Evolutionary conservation across 2,888 invertebrate genomes (phyloP).

Genomic region (Atrina japonica): DNA sequence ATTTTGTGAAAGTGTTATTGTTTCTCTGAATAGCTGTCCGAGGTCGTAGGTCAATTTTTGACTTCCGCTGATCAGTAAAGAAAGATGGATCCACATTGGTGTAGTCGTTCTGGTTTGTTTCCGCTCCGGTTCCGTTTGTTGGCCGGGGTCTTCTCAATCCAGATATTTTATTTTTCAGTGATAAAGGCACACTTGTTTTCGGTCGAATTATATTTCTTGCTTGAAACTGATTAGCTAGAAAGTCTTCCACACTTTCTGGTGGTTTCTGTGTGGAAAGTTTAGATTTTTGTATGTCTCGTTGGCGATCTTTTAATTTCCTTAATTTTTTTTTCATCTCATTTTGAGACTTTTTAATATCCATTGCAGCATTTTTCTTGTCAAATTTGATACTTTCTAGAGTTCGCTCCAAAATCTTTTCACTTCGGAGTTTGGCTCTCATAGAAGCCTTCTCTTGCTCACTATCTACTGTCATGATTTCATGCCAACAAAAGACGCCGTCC

Average conservation of each 20-base stretch:
- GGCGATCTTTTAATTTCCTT: constrained; percentile 25
- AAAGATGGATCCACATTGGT: constrained; percentile 31
- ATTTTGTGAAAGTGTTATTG: constrained; percentile 11
- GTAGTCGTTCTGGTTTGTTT: constrained; percentile 22
- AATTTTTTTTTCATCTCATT: constrained; percentile 35
- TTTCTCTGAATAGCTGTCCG: constrained; percentile 25
- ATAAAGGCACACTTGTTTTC: constrained; percentile 24
- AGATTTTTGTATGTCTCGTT: constrained; percentile 28
- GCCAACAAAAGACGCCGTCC: too few relatives aligned
- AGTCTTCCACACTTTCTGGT: constrained; percentile 18
- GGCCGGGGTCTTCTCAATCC: constrained; percentile 11
- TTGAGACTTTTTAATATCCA: constrained; percentile 29
- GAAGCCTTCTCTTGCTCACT: constrained; percentile 16
- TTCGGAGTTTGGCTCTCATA: constrained; percentile 2
- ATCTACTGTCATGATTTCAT: constrained; percentile 18
- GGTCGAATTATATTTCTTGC: constrained; percentile 9
- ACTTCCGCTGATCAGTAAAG: constrained; percentile 36
- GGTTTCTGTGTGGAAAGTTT: constrained; percentile 11
- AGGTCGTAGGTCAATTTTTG: constrained; percentile 43
- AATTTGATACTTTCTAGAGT: constrained; percentile 17
- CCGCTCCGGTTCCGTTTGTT: constrained; percentile 12
- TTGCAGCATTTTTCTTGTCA: constrained; percentile 28
- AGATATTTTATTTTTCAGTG: constrained; percentile 20
- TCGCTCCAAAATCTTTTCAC: constrained; percentile 22
- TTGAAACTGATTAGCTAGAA: constrained; percentile 13